Evolutionary conservation across 2,113 vertebrate genomes (phyloP), one percentile per base, ranked within the genome.

Genomic region (Illadopsis cleaveri): DNA sequence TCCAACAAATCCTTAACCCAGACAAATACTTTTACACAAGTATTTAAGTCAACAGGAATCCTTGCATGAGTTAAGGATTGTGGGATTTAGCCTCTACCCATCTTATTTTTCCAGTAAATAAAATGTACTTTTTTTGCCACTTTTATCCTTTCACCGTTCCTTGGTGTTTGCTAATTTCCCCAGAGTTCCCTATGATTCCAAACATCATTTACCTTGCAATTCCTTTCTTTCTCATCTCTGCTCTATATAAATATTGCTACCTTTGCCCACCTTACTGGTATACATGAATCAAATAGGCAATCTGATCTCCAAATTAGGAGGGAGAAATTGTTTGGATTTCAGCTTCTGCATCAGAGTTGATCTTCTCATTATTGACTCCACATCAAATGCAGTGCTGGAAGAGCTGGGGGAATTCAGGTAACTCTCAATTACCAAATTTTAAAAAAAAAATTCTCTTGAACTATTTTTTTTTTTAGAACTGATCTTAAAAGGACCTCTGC

Each of bases 31-130:
- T 96, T 35, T 85, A 65, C 50, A 93, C 78, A 80, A 91, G 35
- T 58, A 88, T 94, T 94, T 79, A 87, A 93, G 60, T 83, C 85
- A 88, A 94, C 79, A 81, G 82, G 87, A 96, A 77, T 95, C 87
- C 66, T 91, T 82, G 79, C 71, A 70, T 96, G 85, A 88, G 79
- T 75, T 90, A 93, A 78, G 48, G 79, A 75, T 53, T 95, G 79
- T 68, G 90, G 76, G 92, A 81, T 90, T 86, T 81, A 88, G 93
- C 54, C 37, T 90, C 92, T 75, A 92, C 69, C 51, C 72, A 61
- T 93, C 71, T 89, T 80, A 85, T 86, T 96, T 94, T 89, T 88
- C 82, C 48, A 88, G 64, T 75, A 93, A 90, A 80, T 92, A 94
- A 79, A 89, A 85, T 22, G 27, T 42, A 61, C 37, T 50, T 90